Evolutionary conservation across 92 coral and sea anemone species (phyloP).

Genomic region (Pocillopora meandrina): DNA sequence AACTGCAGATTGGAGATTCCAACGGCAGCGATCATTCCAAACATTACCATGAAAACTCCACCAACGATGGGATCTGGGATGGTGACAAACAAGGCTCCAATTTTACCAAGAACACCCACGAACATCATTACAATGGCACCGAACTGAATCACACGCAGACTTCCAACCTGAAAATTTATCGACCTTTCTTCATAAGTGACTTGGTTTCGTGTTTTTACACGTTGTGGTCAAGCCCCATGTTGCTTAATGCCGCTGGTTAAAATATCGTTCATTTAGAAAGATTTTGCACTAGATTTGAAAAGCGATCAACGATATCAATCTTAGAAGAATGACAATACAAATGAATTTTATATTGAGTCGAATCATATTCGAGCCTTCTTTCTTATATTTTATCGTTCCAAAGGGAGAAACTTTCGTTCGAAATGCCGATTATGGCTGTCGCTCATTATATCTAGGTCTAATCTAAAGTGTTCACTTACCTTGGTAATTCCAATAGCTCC

Average conservation of each 20-base stretch:
- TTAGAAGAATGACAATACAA: too few relatives aligned
- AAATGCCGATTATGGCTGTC: too few relatives aligned
- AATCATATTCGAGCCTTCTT: too few relatives aligned
- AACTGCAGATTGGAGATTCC: constrained; percentile 84
- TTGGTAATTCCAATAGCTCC: constrained; percentile 93
- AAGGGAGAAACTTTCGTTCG: too few relatives aligned
- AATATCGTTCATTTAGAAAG: too few relatives aligned
- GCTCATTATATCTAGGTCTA: too few relatives aligned
- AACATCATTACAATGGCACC: constrained; percentile 73
- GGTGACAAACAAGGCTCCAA: constrained; percentile 83
- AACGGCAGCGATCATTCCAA: constrained; percentile 82
- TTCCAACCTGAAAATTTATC: constrained; percentile 73
- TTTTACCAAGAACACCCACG: constrained; percentile 71
- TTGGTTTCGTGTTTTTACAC: background rate
- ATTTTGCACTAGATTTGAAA: too few relatives aligned
- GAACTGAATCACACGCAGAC: constrained; percentile 81
- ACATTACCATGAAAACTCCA: constrained; percentile 80
- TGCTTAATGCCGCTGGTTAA: background rate
- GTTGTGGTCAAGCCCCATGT: background rate
- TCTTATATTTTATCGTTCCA: too few relatives aligned
- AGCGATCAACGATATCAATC: too few relatives aligned
- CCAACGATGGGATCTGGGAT: constrained; percentile 91
- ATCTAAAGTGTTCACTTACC: constrained; percentile 39
- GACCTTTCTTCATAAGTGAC: background rate
- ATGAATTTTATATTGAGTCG: too few relatives aligned